Evolutionary conservation across 2,797 vertebrate species (phyloP), one percentile per base, ranked within the genome.

Genomic region (Melanotaenia maccullochi): DNA sequence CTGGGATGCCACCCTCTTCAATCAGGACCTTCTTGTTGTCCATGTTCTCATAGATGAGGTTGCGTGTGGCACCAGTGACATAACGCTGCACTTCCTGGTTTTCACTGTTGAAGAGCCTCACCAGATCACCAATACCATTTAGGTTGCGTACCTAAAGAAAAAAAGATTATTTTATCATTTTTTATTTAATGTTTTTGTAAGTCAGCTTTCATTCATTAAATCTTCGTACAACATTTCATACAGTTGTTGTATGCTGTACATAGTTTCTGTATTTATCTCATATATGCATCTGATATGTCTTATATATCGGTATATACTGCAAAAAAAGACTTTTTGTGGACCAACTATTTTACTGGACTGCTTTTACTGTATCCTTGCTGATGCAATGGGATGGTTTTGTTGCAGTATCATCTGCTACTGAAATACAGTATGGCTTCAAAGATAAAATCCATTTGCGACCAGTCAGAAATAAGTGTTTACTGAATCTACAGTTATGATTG

Each of bases 11-110:
- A 0, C 91, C 92, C 68, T 95, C 93, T n/a, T 96, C 93, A 11
- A 99, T 96, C 75, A 99, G 94, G 0, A 91, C 90, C 67, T 92
- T 82, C 90, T 99, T 99, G 93, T 99, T 99, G 20, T 96, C 94
- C 0, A 93, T 83, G 0, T 94, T 97, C 91, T 99, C 96, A 0
- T 96, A 99, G 90, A 99, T 97, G 81, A 98, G 93, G 93, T 99
- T 99, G 67, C 98, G 96, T 79, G 93, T 93, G 74, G 98, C 97
- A 0, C 97, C 98, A 0, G 98, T 98, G 75, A 96, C 95, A 0
- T 95, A 97, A 65, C 97, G 96, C 91, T 96, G 96, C 68, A 99
- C 96, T 72, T 97, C 97, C 82, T 92, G 87, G 89, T 92, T 95
- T 0, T 95, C 89, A 0, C 93, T 94, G 92, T 95, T 97, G 92